These are phyloP conservation scores for Ptiloglossa arizonensis DNA, from an alignment of 1,140 invertebrate genomes.

Conservation along the genomic window DNA sequence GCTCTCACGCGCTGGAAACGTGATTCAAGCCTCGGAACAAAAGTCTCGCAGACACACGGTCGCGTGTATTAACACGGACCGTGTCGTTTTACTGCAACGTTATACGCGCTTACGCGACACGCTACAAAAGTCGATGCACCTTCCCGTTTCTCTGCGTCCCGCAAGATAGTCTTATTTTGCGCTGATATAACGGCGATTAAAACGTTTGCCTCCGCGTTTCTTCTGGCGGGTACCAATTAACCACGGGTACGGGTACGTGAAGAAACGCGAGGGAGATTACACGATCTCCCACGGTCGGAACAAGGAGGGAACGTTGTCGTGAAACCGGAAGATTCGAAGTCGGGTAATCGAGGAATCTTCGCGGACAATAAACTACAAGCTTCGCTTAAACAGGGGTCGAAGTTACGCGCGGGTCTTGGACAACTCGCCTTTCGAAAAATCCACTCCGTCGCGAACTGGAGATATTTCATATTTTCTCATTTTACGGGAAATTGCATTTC, in stretches of 20 bases:
- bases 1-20: slow-evolving; percentile 12
- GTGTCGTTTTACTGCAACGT: slow-evolving; percentile 68
- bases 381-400: slow-evolving; percentile 3
- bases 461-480: too few relatives aligned
- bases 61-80: slow-evolving; percentile 45
- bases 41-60: slow-evolving; percentile 35
- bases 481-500: too few relatives aligned
- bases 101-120: slow-evolving; percentile 43
- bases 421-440: not conserved
- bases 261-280: slow-evolving; percentile 52
- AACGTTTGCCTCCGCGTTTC: slow-evolving; percentile 45
- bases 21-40: slow-evolving; percentile 36
- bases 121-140: slow-evolving; percentile 53
- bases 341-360: slow-evolving; percentile 11
- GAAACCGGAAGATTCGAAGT: slow-evolving; percentile 59
- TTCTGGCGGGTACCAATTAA: slow-evolving; percentile 61
- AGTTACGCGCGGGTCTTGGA: not conserved
- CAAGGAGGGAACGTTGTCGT: slow-evolving; percentile 55
- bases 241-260: slow-evolving; percentile 31
- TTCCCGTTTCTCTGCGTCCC: slow-evolving; percentile 10
- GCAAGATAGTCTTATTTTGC: slow-evolving; percentile 45
- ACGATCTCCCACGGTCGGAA: slow-evolving; percentile 60
- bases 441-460: too few relatives aligned
- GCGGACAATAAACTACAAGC: slow-evolving; percentile 4
- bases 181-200: slow-evolving; percentile 65